These are phyloP conservation scores for Oryzias sinensis DNA, from an alignment of 2,797 vertebrate genomes.

Conservation along the genomic window DNA sequence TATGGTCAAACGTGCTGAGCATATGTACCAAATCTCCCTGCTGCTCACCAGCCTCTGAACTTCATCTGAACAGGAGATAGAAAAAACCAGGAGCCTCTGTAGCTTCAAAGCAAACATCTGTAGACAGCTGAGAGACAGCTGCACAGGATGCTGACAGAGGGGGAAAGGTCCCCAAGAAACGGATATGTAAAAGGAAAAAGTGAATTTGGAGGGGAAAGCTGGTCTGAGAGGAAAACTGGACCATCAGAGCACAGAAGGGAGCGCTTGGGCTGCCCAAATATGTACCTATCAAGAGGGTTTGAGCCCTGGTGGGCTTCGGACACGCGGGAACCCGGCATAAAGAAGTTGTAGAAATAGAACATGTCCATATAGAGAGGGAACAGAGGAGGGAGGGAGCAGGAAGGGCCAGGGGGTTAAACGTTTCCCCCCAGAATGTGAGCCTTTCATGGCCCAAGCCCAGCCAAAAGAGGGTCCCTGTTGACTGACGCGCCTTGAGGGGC, in stretches of 20 bases:
- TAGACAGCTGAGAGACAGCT: too few species aligned
- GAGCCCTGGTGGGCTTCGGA: slow-evolving; percentile 67
- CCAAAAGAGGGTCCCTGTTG: slow-evolving; percentile 44
- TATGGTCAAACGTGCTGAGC: slow-evolving; percentile 59
- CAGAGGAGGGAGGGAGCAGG: slow-evolving; percentile 45
- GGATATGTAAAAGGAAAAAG: too few species aligned
- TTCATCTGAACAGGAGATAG: slow-evolving; percentile 26
- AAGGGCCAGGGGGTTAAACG: slow-evolving; percentile 74
- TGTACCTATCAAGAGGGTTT: slow-evolving; percentile 73
- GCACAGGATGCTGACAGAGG: too few species aligned
- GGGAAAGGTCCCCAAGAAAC: too few species aligned
- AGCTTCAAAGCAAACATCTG: background rate
- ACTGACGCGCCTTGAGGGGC: slow-evolving; percentile 36
- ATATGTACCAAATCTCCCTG: slow-evolving; percentile 8
- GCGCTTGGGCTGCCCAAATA: slow-evolving; percentile 80
- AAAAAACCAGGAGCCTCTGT: slow-evolving; percentile 17
- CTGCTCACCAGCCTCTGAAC: slow-evolving; percentile 3
- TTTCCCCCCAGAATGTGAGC: slow-evolving; percentile 65
- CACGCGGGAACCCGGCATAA: slow-evolving; percentile 71
- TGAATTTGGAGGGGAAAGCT: background rate
- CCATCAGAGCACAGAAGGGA: slow-evolving; percentile 32
- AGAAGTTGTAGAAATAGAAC: slow-evolving; percentile 77
- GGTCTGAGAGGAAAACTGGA: slow-evolving; percentile 18
- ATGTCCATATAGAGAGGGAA: slow-evolving; percentile 81
- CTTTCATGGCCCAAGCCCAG: slow-evolving; percentile 51